Evolutionary conservation across 1,140 invertebrate species (phyloP), one percentile per base, ranked within the genome.

Genomic region (Vollenhovia emeryi): DNA sequence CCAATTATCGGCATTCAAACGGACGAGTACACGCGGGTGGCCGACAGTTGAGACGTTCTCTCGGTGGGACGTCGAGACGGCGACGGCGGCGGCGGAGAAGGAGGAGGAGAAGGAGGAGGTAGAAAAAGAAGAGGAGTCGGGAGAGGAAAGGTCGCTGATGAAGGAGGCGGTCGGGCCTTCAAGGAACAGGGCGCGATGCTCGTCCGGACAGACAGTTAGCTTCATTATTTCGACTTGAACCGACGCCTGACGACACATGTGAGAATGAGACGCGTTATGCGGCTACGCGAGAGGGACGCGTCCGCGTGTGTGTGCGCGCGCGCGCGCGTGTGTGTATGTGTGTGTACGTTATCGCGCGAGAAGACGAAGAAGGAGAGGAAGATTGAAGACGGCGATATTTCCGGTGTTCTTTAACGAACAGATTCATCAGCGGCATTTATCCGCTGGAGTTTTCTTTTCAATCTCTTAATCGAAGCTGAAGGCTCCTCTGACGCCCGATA

Each of bases 1-100:
- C 93, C 93, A 94, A 95, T 95, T 95, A 95, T 95, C 90, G 91
- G 93, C 92, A 94, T 92, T 92, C 92, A 92, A 92, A 91, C 88
- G 91, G 87, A 89, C 88, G 87, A 84, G 88, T 92, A 76, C 84
- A 83, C 78, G 85, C 73, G 82, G 85, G 73, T 80, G 66, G 62
- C 55, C 60, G 52, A 74, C 69, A 71, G 33, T 40, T 43, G 75
- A 50, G 79, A 79, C 84, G 87, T 55, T 66, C 84, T 62, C 59
- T 71, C 50, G 66, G 66, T 33, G 50, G 78, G 57, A 43, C 52
- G 66, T 62, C 68, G 74, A 68, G 74, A 87, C 55, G 66, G 36
- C 40, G 57, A 48, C 36, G 74, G 15, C 30, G 24, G 45, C 66
- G n/a, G 21, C 9, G 18, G 8, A 43, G 13, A 13, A 30, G 9